Evolutionary conservation across 2,113 vertebrate genomes (phyloP).

Genomic region (Spea multiplicata): DNA sequence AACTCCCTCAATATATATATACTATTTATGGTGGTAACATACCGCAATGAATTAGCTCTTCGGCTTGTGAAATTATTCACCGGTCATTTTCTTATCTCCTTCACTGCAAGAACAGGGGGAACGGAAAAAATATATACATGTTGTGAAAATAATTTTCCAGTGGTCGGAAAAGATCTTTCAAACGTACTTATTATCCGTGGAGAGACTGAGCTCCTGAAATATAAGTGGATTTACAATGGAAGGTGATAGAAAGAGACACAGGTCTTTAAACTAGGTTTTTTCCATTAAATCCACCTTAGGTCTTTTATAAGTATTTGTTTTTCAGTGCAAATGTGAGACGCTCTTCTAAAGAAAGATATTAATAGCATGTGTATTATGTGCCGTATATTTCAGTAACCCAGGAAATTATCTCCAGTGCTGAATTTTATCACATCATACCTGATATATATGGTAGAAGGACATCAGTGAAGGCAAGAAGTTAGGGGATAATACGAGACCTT

Average conservation of each 20-base stretch:
- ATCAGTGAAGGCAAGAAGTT: no score
- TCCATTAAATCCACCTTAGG: conserved; percentile 10
- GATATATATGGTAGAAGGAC: no score
- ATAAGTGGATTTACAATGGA: conserved; percentile 45
- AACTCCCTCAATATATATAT: conserved; percentile 18
- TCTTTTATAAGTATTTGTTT: neutral
- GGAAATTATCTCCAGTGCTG: no score
- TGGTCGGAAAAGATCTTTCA: conserved; percentile 37
- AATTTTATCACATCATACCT: neutral
- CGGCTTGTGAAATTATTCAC: conserved; percentile 40
- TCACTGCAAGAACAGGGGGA: conserved; percentile 30
- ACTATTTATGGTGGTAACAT: conserved; percentile 17
- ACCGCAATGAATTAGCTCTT: conserved; percentile 34
- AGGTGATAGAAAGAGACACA: conserved; percentile 32
- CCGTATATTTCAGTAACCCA: neutral
- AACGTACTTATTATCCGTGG: conserved; percentile 42
- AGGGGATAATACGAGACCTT: no score
- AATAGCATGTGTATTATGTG: neutral
- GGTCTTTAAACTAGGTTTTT: conserved; percentile 14
- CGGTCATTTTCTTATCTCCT: conserved; percentile 40
- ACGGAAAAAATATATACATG: conserved; percentile 16
- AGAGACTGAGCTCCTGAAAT: conserved; percentile 27
- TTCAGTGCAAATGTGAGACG: neutral
- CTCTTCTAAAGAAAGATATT: neutral
- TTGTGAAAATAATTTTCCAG: conserved; percentile 38